These are phyloP conservation scores for Pangasianodon hypophthalmus DNA, from an alignment of 2,113 vertebrate genomes.

Conservation along the genomic window DNA sequence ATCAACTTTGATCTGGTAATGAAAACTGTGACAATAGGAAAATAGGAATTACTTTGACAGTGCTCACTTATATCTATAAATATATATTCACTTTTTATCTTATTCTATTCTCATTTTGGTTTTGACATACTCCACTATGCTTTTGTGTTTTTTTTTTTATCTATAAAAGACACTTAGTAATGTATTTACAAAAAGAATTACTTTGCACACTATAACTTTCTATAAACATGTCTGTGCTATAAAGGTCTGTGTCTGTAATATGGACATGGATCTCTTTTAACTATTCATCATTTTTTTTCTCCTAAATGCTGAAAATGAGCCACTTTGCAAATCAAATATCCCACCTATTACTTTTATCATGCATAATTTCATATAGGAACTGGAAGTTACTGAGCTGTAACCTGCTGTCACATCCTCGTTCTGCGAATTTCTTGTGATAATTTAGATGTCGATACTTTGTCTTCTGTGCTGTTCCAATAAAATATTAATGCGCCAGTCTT, in stretches of 20 bases:
- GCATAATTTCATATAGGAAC: background rate
- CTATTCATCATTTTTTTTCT: background rate
- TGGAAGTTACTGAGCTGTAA: background rate
- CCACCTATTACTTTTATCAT: background rate
- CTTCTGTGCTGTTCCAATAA: background rate
- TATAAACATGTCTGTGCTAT: background rate
- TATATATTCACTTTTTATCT: background rate
- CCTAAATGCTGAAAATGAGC: background rate
- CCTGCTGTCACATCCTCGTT: background rate
- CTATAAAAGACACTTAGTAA: background rate
- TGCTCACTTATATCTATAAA: background rate
- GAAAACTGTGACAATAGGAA: background rate
- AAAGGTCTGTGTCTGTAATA: background rate
- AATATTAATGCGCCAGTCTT: background rate
- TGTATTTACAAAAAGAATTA: background rate
- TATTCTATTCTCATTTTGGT: background rate
- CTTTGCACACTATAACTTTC: background rate
- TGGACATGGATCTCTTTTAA: background rate
- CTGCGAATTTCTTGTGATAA: background rate
- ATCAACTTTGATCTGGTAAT: background rate
- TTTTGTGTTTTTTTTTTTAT: background rate
- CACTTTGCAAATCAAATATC: background rate
- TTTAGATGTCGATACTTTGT: background rate
- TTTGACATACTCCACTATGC: background rate
- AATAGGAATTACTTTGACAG: background rate